Percentiles rank a stretch among this genome's conserved stretches.
Evolutionary conservation across 2,113 vertebrate genomes (phyloP).

Genomic region (Odontesthes bonariensis): DNA sequence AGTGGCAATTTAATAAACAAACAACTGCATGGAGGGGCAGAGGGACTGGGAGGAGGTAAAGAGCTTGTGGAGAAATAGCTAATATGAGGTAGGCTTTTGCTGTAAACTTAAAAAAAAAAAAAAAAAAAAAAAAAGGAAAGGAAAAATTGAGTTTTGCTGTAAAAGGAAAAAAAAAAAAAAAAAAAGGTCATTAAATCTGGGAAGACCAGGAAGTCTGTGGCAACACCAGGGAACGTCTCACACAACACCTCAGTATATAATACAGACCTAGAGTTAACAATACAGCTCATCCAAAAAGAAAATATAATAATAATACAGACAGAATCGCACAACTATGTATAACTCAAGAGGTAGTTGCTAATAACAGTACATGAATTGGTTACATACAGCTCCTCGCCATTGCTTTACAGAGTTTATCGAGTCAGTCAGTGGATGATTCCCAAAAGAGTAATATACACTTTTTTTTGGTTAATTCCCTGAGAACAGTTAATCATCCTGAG

Average conservation of each 20-base stretch:
- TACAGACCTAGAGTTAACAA: slow-evolving; percentile 79
- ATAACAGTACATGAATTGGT: slow-evolving; percentile 88
- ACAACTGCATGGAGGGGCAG: slow-evolving; percentile 59
- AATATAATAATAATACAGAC: slow-evolving; percentile 71
- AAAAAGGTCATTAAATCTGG: slow-evolving; percentile 74
- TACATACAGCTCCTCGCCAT: slow-evolving; percentile 84
- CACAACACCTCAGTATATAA: slow-evolving; percentile 83
- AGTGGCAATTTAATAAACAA: slow-evolving; percentile 42
- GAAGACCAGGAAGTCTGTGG: slow-evolving; percentile 74
- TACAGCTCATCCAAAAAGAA: slow-evolving; percentile 77
- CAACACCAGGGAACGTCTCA: slow-evolving; percentile 78
- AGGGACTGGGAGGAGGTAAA: slow-evolving; percentile 66
- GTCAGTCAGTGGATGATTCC: slow-evolving; percentile 81
- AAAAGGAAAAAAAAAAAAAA: slow-evolving; percentile 49
- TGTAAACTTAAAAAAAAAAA: slow-evolving; percentile 91
- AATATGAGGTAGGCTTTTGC: slow-evolving; percentile 97
- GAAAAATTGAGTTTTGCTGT: slow-evolving; percentile 62
- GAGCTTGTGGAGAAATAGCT: slow-evolving; percentile 79
- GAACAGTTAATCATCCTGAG: slow-evolving; percentile 99
- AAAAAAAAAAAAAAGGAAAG: slow-evolving; percentile 29
- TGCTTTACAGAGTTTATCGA: slow-evolving; percentile 71
- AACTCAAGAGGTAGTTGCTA: slow-evolving; percentile 98
- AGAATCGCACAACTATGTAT: slow-evolving; percentile 82
- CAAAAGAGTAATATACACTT: slow-evolving; percentile 89
- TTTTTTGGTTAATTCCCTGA: slow-evolving; percentile 98